Percentiles rank a stretch among this genome's conserved stretches.
Evolutionary conservation across 2,113 vertebrate genomes (phyloP).

Genomic region (Tetraodon nigroviridis): DNA sequence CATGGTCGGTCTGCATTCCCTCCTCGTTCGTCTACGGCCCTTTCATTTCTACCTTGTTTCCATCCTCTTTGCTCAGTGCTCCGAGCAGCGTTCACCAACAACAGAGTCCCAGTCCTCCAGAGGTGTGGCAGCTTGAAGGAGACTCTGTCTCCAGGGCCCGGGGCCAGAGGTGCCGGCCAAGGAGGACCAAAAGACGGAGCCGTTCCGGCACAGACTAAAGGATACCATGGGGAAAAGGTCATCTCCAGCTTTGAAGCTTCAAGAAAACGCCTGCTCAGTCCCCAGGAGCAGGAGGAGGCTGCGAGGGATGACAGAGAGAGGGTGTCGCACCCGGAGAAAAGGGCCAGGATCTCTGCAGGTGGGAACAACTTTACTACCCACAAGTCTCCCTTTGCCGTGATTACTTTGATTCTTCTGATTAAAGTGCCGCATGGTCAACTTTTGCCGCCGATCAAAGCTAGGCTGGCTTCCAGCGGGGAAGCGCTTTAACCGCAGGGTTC

Average conservation of each 20-base stretch:
- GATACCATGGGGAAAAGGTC: conserved; percentile 52
- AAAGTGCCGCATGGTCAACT: too few species aligned
- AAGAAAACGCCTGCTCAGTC: conserved; percentile 79
- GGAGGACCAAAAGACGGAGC: conserved; percentile 39
- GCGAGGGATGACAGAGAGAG: conserved; percentile 55
- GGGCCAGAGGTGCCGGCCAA: conserved; percentile 9
- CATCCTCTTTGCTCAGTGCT: conserved; percentile 52
- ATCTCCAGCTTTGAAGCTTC: conserved; percentile 68
- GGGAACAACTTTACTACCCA: conserved; percentile 16
- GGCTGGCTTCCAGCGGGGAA: too few species aligned
- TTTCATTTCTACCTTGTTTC: neutral
- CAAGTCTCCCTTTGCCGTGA: neutral
- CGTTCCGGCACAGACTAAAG: conserved; percentile 31
- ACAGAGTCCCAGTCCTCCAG: conserved; percentile 69
- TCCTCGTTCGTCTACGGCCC: neutral
- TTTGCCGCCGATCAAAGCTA: too few species aligned
- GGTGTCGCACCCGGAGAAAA: conserved; percentile 51
- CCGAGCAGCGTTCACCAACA: conserved; percentile 47
- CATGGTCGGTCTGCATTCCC: conserved; percentile 31
- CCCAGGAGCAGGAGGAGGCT: conserved; percentile 66
- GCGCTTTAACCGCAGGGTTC: too few species aligned
- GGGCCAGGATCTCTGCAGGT: conserved; percentile 52
- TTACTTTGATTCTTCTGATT: conserved; percentile 18
- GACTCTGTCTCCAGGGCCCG: conserved; percentile 36
- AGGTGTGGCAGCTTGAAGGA: conserved; percentile 55